These are phyloP conservation scores for Syngnathoides biaculeatus DNA, from an alignment of 2,113 vertebrate genomes.

Conservation along the genomic window DNA sequence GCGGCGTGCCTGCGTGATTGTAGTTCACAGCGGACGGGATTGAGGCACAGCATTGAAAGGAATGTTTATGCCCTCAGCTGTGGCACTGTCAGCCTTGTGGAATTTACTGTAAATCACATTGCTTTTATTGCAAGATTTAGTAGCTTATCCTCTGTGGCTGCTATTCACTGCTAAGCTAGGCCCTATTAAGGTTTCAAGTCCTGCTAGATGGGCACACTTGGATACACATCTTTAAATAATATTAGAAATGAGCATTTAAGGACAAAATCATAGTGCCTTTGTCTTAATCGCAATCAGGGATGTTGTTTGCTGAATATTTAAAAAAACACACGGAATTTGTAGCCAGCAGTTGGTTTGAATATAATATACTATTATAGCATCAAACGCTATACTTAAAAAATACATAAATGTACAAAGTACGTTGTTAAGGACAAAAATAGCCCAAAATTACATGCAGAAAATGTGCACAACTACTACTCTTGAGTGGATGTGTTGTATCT, in stretches of 20 bases:
- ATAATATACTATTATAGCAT: neutral
- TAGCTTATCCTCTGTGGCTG: constrained; percentile 99
- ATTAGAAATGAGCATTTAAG: constrained; percentile 71
- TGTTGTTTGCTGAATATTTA: neutral
- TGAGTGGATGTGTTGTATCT: no score
- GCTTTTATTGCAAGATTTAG: constrained; percentile 99
- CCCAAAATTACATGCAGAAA: no score
- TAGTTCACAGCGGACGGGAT: constrained; percentile 93
- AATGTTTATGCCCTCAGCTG: constrained; percentile 99
- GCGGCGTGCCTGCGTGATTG: constrained; percentile 93
- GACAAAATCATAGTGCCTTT: neutral
- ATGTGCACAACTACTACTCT: no score
- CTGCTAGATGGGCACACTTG: constrained; percentile 91
- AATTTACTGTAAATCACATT: constrained; percentile 99
- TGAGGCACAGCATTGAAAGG: constrained; percentile 91
- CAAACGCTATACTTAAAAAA: no score
- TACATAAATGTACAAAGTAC: no score
- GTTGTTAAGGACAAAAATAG: no score
- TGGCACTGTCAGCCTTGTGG: constrained; percentile 97
- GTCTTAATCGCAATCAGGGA: neutral
- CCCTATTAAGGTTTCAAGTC: constrained; percentile 98
- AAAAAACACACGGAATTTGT: neutral
- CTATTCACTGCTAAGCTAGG: constrained; percentile 98
- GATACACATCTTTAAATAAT: constrained; percentile 97
- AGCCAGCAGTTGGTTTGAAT: neutral